Base-by-base conservation (phyloP, 2,888 invertebrate species). In the Andrena marginata region DNA sequence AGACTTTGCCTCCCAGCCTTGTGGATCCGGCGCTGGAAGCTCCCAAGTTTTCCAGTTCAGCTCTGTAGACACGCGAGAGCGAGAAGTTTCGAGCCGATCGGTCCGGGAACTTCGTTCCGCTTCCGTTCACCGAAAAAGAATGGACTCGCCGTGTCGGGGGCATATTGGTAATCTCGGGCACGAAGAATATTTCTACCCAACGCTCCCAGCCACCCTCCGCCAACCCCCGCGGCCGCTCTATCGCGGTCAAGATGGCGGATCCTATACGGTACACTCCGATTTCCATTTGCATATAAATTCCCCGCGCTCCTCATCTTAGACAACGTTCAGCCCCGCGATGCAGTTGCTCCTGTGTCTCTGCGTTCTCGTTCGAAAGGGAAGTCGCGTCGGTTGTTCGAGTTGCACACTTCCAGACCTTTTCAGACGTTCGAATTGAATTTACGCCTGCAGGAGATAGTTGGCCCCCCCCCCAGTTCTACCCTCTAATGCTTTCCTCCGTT, bases 121-220 rank as follows among this genome's bases (percentile, higher is more conserved):
- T 72, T 83, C 69, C 85, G 81, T 82, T 86, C 82, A 62, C 42
- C 56, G 78, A 76, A 60, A 85, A 89, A 87, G 87, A 86, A 89
- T 87, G 85, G 78, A 87, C 82, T 64, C 16, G 70, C 35, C 68
- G 85, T 85, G 90, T 87, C 85, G 86, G 75, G 85, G 87, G 89
- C 90, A 90, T 92, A 92, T 92, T 92, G 91, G 91, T 90, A 89
- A 90, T 92, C 91, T 90, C 90, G 87, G 80, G 86, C 87, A 84
- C 81, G 83, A 84, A 85, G 89, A 92, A 91, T 90, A 90, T 92
- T 91, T 90, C 85, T 87, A 82, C 10, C 87, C 78, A 86, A 10
- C 59, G 65, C 42, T 70, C 31, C 59, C 42, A 31, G 20, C 33
- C 51, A 2, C 8, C n/a, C 70, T 65, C 23, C 60, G 56, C 7